A percentile compares a stretch with the other conserved stretches of the same genome.
phyloP scores from a whole-genome alignment of 2,888 invertebrate genomes.

The Nudaria mundana region DNA sequence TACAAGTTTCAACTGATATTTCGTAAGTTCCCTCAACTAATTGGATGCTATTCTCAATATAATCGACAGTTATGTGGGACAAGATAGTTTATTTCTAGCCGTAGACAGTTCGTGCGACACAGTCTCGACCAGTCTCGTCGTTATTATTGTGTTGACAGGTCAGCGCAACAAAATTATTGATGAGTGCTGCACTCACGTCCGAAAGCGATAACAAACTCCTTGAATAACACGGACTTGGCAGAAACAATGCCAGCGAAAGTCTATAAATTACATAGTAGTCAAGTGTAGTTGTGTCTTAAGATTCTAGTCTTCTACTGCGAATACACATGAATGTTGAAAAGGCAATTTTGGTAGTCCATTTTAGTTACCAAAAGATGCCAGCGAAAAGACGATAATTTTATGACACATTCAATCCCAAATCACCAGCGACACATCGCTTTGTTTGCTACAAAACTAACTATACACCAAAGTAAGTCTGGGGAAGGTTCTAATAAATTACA shows the following conservation, averaged over 20 bases:
- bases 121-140: conserved; percentile 36
- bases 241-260: conserved; percentile 19
- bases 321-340: no score
- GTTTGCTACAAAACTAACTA: no score
- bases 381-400: no score
- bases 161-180: conserved; percentile 31
- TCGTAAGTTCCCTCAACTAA: conserved; percentile 39
- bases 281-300: not conserved
- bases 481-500: no score
- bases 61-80: conserved; percentile 62
- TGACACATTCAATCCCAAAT: no score
- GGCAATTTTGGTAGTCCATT: no score
- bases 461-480: no score
- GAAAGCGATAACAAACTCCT: conserved; percentile 30
- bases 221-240: conserved; percentile 21
- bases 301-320: not conserved
- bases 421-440: no score
- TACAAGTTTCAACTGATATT: conserved; percentile 24
- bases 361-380: no score
- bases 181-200: conserved; percentile 17
- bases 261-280: conserved; percentile 11
- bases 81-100: conserved; percentile 60
- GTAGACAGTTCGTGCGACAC: conserved; percentile 47
- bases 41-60: conserved; percentile 47
- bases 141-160: conserved; percentile 40